Percentiles rank a stretch among this genome's conserved stretches.
Conservation (phyloP, 2,113 vertebrate genomes). For the Anguilla rostrata region DNA sequence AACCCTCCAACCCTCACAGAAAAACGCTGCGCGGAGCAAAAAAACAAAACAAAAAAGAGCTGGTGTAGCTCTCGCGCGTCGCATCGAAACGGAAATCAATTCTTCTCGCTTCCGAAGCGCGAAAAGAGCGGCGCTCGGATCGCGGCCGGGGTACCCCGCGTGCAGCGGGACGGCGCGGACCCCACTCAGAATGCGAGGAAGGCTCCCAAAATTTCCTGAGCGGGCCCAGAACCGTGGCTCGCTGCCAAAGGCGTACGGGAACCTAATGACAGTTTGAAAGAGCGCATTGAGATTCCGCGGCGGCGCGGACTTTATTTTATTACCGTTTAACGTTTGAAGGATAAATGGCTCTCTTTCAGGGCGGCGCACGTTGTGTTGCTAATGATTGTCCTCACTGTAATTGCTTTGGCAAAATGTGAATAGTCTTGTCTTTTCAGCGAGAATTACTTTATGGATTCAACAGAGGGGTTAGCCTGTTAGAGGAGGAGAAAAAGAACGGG, state of each 20-base stretch:
- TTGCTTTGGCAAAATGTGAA: conserved; percentile 46
- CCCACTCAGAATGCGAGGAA: conserved; percentile 34
- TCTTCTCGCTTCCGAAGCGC: neutral
- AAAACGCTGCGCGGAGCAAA: neutral
- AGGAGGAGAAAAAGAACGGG: neutral
- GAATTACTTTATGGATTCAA: conserved; percentile 46
- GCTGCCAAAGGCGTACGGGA: conserved; percentile 19
- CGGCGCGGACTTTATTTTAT: conserved; percentile 26
- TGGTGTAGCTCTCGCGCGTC: neutral
- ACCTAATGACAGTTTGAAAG: conserved; percentile 30
- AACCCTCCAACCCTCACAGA: neutral
- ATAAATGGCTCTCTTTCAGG: conserved; percentile 37
- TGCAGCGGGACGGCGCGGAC: neutral
- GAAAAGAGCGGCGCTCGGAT: neutral
- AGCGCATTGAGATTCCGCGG: conserved; percentile 24
- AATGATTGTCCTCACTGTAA: conserved; percentile 44
- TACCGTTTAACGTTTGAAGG: conserved; percentile 46
- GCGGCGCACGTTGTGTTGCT: conserved; percentile 20
- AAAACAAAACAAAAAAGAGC: neutral
- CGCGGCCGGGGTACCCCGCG: conserved; percentile 10
- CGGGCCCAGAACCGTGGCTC: conserved; percentile 37
- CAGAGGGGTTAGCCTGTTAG: conserved; percentile 17
- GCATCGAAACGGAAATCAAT: neutral
- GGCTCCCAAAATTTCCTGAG: conserved; percentile 34
- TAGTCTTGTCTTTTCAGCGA: conserved; percentile 31